These are phyloP conservation scores for Carapus acus DNA, from an alignment of 2,797 vertebrate species.

Conservation along the genomic window DNA sequence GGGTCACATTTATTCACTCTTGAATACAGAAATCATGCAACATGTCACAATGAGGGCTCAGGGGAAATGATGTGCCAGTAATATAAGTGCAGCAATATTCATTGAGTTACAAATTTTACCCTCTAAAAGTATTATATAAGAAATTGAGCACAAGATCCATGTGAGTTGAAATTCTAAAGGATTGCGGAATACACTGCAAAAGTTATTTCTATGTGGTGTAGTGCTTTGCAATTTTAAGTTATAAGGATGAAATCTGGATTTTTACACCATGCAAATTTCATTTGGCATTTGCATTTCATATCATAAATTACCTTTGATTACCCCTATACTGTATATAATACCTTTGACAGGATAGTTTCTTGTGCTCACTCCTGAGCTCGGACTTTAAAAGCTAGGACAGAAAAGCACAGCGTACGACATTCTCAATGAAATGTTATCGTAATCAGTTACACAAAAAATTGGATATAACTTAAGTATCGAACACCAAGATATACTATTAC, in stretches of 20 bases:
- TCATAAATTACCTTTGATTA: no score
- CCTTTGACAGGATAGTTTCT: no score
- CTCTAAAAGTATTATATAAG: no score
- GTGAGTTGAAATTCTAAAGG: no score
- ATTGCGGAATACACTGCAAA: no score
- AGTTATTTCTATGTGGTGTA: not conserved
- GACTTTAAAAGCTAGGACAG: not conserved
- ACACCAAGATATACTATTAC: constrained; percentile 16
- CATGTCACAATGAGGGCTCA: not conserved
- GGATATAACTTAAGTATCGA: no score
- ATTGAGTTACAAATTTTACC: no score
- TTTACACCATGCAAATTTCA: not conserved
- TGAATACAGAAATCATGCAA: not conserved
- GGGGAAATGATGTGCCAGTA: no score
- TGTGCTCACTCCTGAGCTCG: no score
- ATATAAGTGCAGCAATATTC: no score
- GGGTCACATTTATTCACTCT: not conserved
- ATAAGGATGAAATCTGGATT: not conserved
- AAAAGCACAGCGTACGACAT: not conserved
- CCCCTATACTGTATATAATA: no score
- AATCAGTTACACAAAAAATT: constrained; percentile 1
- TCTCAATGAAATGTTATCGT: not conserved
- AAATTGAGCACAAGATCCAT: no score
- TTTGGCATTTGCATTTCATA: not conserved
- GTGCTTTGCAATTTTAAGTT: not conserved